Evolutionary conservation across 2,797 vertebrate genomes (phyloP).

Genomic region (Peromyscus melanophrys): DNA sequence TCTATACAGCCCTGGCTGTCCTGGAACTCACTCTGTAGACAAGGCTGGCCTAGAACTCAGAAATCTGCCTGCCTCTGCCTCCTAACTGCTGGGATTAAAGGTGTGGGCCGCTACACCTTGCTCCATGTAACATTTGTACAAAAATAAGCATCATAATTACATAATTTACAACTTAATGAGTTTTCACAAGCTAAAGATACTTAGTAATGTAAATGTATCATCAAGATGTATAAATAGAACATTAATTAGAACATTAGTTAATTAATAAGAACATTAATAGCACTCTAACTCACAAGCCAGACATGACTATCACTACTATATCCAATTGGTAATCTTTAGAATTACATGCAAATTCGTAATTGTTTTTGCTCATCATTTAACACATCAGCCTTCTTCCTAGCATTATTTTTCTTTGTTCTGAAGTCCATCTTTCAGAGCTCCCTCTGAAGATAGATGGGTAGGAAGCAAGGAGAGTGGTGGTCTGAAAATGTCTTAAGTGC

Average conservation of each 20-base stretch:
- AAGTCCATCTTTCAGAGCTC: constrained; percentile 31
- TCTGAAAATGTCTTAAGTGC: constrained; percentile 38
- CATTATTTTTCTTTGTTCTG: constrained; percentile 8
- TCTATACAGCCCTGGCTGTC: background rate
- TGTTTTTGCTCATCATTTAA: constrained; percentile 2
- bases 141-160: background rate
- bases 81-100: background rate
- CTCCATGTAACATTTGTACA: background rate
- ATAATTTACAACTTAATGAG: background rate
- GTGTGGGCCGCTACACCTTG: background rate
- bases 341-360: constrained; percentile 8
- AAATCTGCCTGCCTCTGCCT: background rate
- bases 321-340: constrained; percentile 8
- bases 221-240: background rate
- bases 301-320: background rate
- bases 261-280: background rate
- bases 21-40: background rate
- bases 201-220: background rate
- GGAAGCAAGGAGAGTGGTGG: background rate
- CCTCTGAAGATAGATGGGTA: background rate
- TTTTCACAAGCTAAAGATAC: constrained; percentile 27
- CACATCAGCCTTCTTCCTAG: constrained; percentile 3
- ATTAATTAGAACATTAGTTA: background rate
- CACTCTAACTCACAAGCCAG: background rate
- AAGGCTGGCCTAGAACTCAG: background rate